Conservation (phyloP, 2,113 vertebrate species). For the Dromiciops gliroides region DNA sequence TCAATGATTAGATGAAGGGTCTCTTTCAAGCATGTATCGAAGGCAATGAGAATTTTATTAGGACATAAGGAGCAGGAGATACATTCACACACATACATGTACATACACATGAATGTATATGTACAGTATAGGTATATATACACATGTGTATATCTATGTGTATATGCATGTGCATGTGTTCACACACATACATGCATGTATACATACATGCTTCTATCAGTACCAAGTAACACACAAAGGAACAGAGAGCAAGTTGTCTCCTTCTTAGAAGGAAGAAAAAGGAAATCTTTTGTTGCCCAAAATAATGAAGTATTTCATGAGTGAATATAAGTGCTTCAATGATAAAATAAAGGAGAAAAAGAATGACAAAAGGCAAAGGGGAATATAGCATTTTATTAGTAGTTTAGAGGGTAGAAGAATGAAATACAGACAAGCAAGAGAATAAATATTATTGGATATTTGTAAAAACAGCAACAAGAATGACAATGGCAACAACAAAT, state of each 20-base stretch:
- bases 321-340: neutral
- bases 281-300: neutral
- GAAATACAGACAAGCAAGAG: neutral
- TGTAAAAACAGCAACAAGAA: neutral
- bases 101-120: neutral
- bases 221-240: neutral
- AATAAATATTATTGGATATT: neutral
- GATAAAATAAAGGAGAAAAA: neutral
- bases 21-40: neutral
- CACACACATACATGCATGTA: too few species aligned
- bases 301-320: neutral
- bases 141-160: too few species aligned
- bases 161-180: too few species aligned
- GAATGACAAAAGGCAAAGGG: neutral
- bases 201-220: neutral
- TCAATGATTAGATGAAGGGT: neutral
- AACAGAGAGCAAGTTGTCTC: too few species aligned
- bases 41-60: neutral
- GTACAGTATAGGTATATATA: neutral
- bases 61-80: neutral
- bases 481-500: neutral
- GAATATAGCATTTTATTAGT: neutral
- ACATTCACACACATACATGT: too few species aligned
- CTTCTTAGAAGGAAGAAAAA: too few species aligned
- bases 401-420: neutral